Evolutionary conservation across 2,797 vertebrate genomes (phyloP), one percentile per base, ranked within the genome.

Genomic region (Parauchenoglanis ngamensis): DNA sequence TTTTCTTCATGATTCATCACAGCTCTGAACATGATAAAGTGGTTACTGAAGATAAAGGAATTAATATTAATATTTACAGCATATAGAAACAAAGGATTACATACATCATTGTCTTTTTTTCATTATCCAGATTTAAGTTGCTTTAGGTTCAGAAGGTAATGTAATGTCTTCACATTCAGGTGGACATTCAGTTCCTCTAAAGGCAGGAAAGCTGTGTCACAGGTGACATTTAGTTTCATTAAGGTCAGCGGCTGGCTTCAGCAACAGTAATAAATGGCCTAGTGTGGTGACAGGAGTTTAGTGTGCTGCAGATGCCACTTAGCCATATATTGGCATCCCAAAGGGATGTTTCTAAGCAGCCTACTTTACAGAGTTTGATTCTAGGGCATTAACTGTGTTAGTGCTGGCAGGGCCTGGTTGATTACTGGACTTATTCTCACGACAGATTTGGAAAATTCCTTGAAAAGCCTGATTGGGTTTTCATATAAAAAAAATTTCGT

Each of bases 311-410:
- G 77, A 67, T 88, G 86, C 72, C 87, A 89, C 78, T 86, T 86
- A 84, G 70, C 84, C 87, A 88, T 70, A 81, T 85, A 76, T 80
- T 54, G 46, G 82, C 52, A 83, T 88, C 85, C 87, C 85, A 85
- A 87, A 81, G 84, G 87, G 61, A 82, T 56, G 56, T 82, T 84
- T 89, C 49, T 23, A 63, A 90, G 82, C 25, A 89, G 76, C 92
- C 91, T 92, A 93, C 84, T 91, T 92, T 90, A 83, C 46, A 35
- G 85, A 92, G 90, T 90, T 90, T 86, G 89, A 90, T 93, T 92
- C 89, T 93, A 88, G 92, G 90, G 84, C 91, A 90, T 90, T 91
- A 91, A 90, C 78, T 90, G 88, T 91, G 90, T 89, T 91, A 90
- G 90, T 88, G 86, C 87, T 87, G 80, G 59, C 86, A 87, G 87